Evolutionary conservation across 2,888 invertebrate genomes (phyloP).

Genomic region (Portevinia maculata): DNA sequence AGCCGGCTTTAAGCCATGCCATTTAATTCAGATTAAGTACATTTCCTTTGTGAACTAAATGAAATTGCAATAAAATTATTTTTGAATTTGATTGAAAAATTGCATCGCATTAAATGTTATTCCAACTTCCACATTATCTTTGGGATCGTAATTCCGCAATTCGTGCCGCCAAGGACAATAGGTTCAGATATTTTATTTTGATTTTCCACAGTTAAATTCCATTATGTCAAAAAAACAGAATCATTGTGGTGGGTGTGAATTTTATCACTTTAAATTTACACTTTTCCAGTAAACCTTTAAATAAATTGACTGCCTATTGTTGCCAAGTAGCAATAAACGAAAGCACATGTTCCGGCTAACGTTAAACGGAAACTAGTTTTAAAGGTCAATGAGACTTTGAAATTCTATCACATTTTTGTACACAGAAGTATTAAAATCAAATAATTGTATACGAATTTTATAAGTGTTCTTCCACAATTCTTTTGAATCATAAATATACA

Average conservation of each 20-base stretch:
- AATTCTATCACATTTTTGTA: not conserved
- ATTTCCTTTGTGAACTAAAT: too few relatives aligned
- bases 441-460: not conserved
- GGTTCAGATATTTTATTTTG: not conserved
- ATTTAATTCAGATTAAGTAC: too few relatives aligned
- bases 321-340: not conserved
- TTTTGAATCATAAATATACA: too few relatives aligned
- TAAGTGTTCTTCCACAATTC: not conserved
- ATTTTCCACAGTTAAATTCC: not conserved
- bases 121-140: too few relatives aligned
- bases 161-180: too few relatives aligned
- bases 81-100: too few relatives aligned
- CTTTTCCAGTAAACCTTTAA: too few relatives aligned
- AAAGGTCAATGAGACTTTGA: slow-evolving; percentile 11
- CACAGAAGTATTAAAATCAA: not conserved
- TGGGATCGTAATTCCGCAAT: too few relatives aligned
- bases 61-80: too few relatives aligned
- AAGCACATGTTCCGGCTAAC: slow-evolving; percentile 3
- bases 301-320: too few relatives aligned
- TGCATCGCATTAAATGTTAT: too few relatives aligned
- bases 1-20: too few relatives aligned
- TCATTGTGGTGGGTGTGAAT: slow-evolving; percentile 11
- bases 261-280: slow-evolving; percentile 1
- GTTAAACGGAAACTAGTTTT: slow-evolving; percentile 13
- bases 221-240: not conserved